Evolutionary conservation across 1,140 invertebrate genomes (phyloP), one percentile per base, ranked within the genome.

Genomic region (Tetramorium simillimum): DNA sequence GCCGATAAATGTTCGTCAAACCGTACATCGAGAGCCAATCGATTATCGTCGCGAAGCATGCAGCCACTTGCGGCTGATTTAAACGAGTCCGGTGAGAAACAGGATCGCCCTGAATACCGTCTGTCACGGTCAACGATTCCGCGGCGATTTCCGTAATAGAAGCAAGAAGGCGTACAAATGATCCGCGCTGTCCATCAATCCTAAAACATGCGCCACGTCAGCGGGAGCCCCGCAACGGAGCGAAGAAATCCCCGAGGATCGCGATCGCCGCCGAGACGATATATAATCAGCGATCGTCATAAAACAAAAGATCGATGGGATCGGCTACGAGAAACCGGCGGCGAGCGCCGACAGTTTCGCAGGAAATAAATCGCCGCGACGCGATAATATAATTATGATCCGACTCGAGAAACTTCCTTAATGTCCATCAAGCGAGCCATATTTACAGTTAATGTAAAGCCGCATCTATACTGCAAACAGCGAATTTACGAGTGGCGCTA

Each of bases 41-140:
- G 88, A 90, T 90, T 78, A 89, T 86, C 75, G 60, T 82, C 85
- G 77, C 65, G 53, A 60, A 56, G 65, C 81, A 53, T 63, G 53
- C 69, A 85, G 28, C 78, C 72, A 84, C 75, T 89, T 77, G 85
- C 43, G 78, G 88, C 72, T 28, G 78, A 89, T 88, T 82, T 72
- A 77, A 90, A 87, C 88, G 88, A 72, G 78, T 40, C 75, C 85
- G 65, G n/a, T 56, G 80, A 85, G 85, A 88, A 89, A 87, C 88
- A 85, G 60, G 88, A 90, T 89, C 78, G 88, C 62, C 80, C 88
- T 72, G 78, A 69, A 89, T 89, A 87, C 65, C 43, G 58, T 80
- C 88, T 89, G 85, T 90, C 85, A 89, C 89, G 89, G 89, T 89
- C 88, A 87, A 84, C 58, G 88, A 87, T 90, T 90, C 89, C 73